Evolutionary conservation across 2,797 vertebrate species (phyloP).

Genomic region (Triplophysa yarkandensis): DNA sequence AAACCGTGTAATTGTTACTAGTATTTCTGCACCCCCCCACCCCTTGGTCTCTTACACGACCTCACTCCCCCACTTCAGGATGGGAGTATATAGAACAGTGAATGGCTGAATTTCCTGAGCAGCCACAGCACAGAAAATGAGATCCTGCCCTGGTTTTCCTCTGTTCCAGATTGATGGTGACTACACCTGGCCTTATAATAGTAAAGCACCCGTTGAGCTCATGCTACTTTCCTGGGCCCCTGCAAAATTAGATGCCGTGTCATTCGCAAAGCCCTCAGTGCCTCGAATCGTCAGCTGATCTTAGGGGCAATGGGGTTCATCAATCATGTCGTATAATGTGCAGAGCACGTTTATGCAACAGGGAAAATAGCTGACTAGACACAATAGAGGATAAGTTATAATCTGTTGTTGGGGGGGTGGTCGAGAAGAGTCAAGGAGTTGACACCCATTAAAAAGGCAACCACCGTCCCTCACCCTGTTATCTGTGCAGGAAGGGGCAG

Average conservation of each 20-base stretch:
- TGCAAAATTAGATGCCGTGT: slow-evolving; percentile 60
- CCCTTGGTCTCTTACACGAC: slow-evolving; percentile 66
- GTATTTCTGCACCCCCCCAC: slow-evolving; percentile 68
- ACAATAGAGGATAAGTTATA: slow-evolving; percentile 69
- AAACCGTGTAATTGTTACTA: slow-evolving; percentile 76
- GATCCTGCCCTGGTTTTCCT: slow-evolving; percentile 71
- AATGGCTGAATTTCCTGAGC: slow-evolving; percentile 80
- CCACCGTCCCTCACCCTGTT: slow-evolving; percentile 67
- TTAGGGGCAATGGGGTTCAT: slow-evolving; percentile 27
- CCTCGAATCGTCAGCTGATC: slow-evolving; percentile 50
- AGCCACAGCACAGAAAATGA: slow-evolving; percentile 71
- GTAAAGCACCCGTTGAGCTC: slow-evolving; percentile 46
- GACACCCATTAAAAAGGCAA: slow-evolving; percentile 47
- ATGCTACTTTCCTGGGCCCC: slow-evolving; percentile 48
- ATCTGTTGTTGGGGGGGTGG: slow-evolving; percentile 59
- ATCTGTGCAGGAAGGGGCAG: slow-evolving; percentile 77
- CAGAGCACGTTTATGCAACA: slow-evolving; percentile 28
- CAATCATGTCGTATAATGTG: slow-evolving; percentile 45
- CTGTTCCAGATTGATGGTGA: slow-evolving; percentile 39
- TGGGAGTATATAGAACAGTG: slow-evolving; percentile 80
- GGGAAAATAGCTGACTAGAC: slow-evolving; percentile 69
- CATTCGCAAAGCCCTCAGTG: slow-evolving; percentile 56
- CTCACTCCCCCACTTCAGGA: slow-evolving; percentile 77
- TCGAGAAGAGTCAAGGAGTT: slow-evolving; percentile 68
- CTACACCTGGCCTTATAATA: slow-evolving; percentile 66